These are phyloP conservation scores for Phortica okadai DNA, from an alignment of 2,888 invertebrate species.

Conservation along the genomic window DNA sequence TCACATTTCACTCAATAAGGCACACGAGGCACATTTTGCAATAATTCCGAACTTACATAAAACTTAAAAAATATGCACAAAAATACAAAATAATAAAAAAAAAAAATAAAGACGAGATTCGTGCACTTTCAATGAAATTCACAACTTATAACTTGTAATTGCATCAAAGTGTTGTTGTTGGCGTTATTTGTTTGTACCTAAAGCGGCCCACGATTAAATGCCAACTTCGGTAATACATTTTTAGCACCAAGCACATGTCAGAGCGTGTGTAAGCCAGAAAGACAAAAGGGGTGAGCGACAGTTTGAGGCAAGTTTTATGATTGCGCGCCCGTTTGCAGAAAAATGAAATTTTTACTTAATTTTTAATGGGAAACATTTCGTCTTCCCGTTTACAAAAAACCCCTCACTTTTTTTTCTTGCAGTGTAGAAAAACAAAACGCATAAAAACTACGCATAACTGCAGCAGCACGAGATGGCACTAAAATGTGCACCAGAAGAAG, in stretches of 20 bases:
- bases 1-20: neutral
- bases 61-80: neutral
- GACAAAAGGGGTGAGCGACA: neutral
- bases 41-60: neutral
- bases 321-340: slow-evolving; percentile 50
- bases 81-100: neutral
- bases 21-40: neutral
- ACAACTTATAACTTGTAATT: too few relatives aligned
- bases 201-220: too few relatives aligned
- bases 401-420: slow-evolving; percentile 26
- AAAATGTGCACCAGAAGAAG: slow-evolving; percentile 47
- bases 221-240: too few relatives aligned
- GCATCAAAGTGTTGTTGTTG: too few relatives aligned
- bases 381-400: neutral
- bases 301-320: slow-evolving; percentile 55
- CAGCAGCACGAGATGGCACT: slow-evolving; percentile 53
- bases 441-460: slow-evolving; percentile 47
- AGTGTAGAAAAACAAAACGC: slow-evolving; percentile 44
- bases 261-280: too few relatives aligned
- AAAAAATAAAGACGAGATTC: too few relatives aligned
- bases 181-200: too few relatives aligned
- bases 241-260: too few relatives aligned
- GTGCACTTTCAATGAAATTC: too few relatives aligned
- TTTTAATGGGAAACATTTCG: slow-evolving; percentile 62
- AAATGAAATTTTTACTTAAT: slow-evolving; percentile 71